Base-by-base conservation (phyloP, 64 coral and sea anemone genomes). In the Porites australiensis region DNA sequence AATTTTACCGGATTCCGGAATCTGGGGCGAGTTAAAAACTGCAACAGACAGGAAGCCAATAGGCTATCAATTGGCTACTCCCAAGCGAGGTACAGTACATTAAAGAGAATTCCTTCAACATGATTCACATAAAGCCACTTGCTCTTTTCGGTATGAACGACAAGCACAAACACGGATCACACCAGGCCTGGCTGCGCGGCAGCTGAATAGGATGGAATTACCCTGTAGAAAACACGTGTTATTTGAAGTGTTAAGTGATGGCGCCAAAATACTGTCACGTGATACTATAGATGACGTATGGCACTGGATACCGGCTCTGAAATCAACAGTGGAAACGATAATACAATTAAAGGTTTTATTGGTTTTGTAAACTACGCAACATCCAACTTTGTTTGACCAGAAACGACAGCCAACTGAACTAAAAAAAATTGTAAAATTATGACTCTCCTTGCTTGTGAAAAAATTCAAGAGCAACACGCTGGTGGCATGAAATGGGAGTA, bases 101-200 rank as follows among this genome's bases (percentile, higher is more conserved):
- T 4, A 9, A 57, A 57, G 54, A 70, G 68, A n/a, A 5, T 70
- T 43, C 68, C 16, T 70, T 70, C 19, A 80, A 72, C 70, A 88
- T 2, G 57, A 14, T 20, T 91, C 67, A 67, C 65, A 92, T n/a
- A 92, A 44, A 11, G 90, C 90, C 9, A 85, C 80, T 92, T 92
- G 90, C 51, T 85, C 90, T 43, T 86, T 86, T n/a, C 82, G 90
- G 69, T 92, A 92, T 0, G 90, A 84, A 55, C 90, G 82, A 64
- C 90, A 92, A 13, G 90, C 80, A 11, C 90, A 92, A 2, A 92
- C 3, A 19, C 90, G 82, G 6, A 70, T 18, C 22, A 73, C 69
- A 58, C 59, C n/a, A 58, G 72, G 23, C 37, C 19, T 59, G 11
- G 72, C 45, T 58, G 79, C 51, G 9, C 82, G 79, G 82, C 90